Evolutionary conservation across 2,888 invertebrate species (phyloP), one percentile per base, ranked within the genome.

Genomic region (Congeria kusceri): DNA sequence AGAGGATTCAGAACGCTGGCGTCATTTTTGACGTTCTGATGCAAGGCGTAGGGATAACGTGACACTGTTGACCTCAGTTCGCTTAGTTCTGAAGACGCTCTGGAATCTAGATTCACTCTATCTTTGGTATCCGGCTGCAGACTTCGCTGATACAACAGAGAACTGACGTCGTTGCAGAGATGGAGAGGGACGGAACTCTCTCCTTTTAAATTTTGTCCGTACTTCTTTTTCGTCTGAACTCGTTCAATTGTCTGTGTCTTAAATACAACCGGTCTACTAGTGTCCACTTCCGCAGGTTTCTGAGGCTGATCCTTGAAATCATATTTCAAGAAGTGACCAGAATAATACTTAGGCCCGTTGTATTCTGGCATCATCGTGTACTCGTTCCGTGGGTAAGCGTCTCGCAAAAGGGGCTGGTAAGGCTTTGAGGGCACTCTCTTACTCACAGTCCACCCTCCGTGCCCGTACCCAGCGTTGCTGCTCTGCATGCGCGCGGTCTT

Each of bases 331-430:
- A 83, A 83, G 68, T 86, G 85, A 3, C 90, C 90, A 32, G 87
- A 86, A 76, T 75, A 90, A 74, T 80, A 89, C 61, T 86, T 88
- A 7, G 86, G 86, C 7, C 77, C 84, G 7, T 78, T 80, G 3
- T 78, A 72, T 29, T 72, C 80, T 0, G 90, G 90, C 87, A 90
- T 86, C 86, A 89, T 87, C 3, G 92, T 92, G 75, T 89, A 92
- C 39, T 89, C 88, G 78, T 92, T 92, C 13, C 92, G 80, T 5
- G 93, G 93, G 66, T 91, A 93, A 28, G 87, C 82, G 73, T 93
- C 93, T 32, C 72, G 68, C n/a, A 92, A 77, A 25, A 84, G 82
- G 0, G 89, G 78, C 4, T 83, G 59, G 72, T 91, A 92, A 3
- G 82, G 77, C 61, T 80, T 87, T 5, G 64, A 57, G 1, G 69